Evolutionary conservation across 2,113 vertebrate genomes (phyloP).

Genomic region (Gallinago jamesoni): DNA sequence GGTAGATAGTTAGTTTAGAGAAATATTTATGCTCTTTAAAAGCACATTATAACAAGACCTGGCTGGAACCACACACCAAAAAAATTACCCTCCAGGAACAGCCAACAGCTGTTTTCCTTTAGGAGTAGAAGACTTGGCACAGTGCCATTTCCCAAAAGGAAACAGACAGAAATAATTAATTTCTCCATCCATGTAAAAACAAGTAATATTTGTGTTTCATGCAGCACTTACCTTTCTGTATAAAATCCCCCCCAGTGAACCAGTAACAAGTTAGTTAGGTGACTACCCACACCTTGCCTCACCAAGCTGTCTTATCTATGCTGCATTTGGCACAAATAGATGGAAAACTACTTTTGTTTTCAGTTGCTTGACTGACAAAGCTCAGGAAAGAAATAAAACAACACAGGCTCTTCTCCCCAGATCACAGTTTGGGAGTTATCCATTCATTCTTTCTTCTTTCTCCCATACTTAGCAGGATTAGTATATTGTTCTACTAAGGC

Average conservation of each 20-base stretch:
- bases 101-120: slow-evolving; percentile 28
- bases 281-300: not conserved
- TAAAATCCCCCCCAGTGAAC: not conserved
- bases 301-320: not conserved
- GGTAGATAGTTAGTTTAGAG: not conserved
- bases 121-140: not conserved
- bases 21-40: not conserved
- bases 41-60: not conserved
- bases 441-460: not conserved
- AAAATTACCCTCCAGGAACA: not conserved
- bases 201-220: not conserved
- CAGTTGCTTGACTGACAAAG: not conserved
- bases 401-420: not conserved
- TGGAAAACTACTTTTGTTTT: not conserved
- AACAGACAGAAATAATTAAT: not conserved
- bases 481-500: not conserved
- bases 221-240: not conserved
- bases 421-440: not conserved
- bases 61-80: not conserved
- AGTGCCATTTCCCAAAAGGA: not conserved
- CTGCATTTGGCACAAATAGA: not conserved
- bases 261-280: not conserved
- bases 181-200: not conserved
- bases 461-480: not conserved
- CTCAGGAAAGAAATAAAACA: not conserved